Conservation (phyloP, 2,113 vertebrate genomes). For the Rhizomys pruinosus region DNA sequence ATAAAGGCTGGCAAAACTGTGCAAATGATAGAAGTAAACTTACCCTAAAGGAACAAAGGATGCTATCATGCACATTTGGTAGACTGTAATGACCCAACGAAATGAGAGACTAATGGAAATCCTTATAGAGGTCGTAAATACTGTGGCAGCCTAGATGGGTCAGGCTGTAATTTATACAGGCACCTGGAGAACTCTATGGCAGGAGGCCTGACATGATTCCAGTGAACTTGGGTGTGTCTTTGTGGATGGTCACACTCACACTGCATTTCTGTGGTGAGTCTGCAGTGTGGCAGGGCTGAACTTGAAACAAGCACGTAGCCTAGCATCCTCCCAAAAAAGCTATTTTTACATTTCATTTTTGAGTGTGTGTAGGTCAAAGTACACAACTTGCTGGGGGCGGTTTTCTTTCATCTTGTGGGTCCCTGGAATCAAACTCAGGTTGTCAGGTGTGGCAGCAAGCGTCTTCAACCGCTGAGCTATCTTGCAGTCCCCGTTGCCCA, state of each 20-base stretch:
- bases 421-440: background rate
- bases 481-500: background rate
- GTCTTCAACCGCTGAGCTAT: background rate
- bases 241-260: background rate
- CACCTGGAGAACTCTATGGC: background rate
- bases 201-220: background rate
- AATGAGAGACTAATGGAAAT: constrained; percentile 17
- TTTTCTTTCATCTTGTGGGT: background rate
- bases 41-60: constrained; percentile 34
- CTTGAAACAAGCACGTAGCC: background rate
- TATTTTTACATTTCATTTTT: too few relatives aligned
- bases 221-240: background rate
- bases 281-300: background rate
- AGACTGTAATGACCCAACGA: constrained; percentile 23
- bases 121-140: background rate
- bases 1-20: constrained; percentile 49
- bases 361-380: background rate
- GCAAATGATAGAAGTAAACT: constrained; percentile 40
- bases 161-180: background rate
- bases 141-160: background rate
- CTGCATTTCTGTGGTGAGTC: background rate
- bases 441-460: background rate
- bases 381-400: background rate
- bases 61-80: background rate
- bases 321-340: background rate